Percentiles rank a stretch among this genome's conserved stretches.
phyloP scores from a whole-genome alignment of 2,888 invertebrate genomes.

The Diaprepes abbreviatus region DNA sequence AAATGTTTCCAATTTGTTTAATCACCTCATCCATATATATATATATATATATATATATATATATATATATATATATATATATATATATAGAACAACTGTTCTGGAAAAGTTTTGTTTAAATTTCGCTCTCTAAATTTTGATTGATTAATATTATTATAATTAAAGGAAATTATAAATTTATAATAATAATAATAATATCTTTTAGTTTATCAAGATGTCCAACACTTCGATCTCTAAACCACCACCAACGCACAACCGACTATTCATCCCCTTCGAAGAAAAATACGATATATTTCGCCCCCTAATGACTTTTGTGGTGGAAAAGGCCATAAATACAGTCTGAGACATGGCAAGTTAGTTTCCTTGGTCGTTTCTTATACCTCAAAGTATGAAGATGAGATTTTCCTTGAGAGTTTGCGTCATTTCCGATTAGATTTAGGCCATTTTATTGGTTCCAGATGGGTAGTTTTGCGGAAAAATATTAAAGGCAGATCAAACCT shows the following conservation, averaged over 20 bases:
- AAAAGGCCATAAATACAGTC: conserved; percentile 17
- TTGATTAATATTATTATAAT: too few relatives aligned
- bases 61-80: too few relatives aligned
- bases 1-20: too few relatives aligned
- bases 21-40: too few relatives aligned
- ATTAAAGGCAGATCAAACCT: background rate
- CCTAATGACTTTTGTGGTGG: conserved; percentile 17
- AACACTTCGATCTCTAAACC: conserved; percentile 1
- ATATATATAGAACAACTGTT: too few relatives aligned
- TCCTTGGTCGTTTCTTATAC: conserved; percentile 14
- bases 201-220: background rate
- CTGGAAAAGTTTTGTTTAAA: too few relatives aligned
- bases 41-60: too few relatives aligned
- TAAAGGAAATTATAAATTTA: too few relatives aligned
- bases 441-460: conserved; percentile 13
- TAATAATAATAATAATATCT: too few relatives aligned
- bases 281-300: conserved; percentile 13
- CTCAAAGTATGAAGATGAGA: conserved; percentile 1
- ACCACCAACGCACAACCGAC: background rate
- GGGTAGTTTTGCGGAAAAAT: background rate
- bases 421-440: conserved; percentile 15
- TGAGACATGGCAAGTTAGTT: conserved; percentile 14
- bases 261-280: conserved; percentile 5
- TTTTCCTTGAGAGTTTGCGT: conserved; percentile 1
- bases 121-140: too few relatives aligned